Conservation (phyloP, 2,113 vertebrate genomes). For the Oncorhynchus kisutch region DNA sequence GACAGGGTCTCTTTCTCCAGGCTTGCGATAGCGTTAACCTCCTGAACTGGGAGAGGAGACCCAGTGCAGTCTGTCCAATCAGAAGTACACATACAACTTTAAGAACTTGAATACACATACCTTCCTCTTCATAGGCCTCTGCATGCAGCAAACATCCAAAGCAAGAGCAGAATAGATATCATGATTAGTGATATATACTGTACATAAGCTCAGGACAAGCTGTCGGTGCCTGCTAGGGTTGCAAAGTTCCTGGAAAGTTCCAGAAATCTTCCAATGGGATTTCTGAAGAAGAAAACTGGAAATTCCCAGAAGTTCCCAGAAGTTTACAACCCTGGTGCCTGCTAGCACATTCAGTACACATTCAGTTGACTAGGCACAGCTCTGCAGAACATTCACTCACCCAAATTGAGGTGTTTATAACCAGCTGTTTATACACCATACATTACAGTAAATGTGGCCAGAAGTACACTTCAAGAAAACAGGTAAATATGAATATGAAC, state of each 20-base stretch:
- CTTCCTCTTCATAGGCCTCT: conserved; percentile 81
- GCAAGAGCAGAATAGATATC: conserved; percentile 74
- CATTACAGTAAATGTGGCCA: no score
- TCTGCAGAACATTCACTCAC: conserved; percentile 48
- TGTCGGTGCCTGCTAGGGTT: neutral
- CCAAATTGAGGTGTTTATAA: conserved; percentile 26
- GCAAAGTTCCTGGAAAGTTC: neutral
- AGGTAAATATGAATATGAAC: neutral
- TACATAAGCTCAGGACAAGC: neutral
- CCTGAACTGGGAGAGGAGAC: neutral
- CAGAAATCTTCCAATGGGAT: no score
- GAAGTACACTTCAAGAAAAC: neutral
- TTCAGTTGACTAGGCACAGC: conserved; percentile 36
- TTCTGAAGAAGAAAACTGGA: no score
- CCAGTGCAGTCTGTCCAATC: conserved; percentile 27
- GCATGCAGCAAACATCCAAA: conserved; percentile 77
- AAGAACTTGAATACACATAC: conserved; percentile 67
- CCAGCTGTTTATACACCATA: neutral
- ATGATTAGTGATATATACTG: conserved; percentile 53
- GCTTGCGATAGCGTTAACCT: neutral
- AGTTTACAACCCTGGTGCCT: neutral
- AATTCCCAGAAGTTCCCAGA: no score
- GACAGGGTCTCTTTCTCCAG: neutral
- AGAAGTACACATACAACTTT: conserved; percentile 36
- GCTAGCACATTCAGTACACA: conserved; percentile 14